These are phyloP conservation scores for Galbula dea DNA, from an alignment of 2,113 vertebrate genomes.

Conservation along the genomic window DNA sequence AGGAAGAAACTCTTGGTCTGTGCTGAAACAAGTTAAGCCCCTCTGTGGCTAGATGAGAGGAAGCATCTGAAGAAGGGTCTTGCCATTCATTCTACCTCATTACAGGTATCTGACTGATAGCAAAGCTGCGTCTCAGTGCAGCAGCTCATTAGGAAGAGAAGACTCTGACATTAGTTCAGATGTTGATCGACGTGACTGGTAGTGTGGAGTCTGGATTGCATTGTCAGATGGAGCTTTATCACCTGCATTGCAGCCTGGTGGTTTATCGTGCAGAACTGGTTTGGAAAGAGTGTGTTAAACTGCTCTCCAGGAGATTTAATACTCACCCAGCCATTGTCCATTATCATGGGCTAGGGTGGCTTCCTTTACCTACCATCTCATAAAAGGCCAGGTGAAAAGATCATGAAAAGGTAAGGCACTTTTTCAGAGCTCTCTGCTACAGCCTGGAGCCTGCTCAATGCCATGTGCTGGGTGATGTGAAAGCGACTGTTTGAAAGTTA, in stretches of 20 bases:
- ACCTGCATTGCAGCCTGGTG: constrained; percentile 35
- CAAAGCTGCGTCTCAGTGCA: constrained; percentile 46
- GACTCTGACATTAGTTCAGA: constrained; percentile 76
- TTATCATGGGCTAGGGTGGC: neutral
- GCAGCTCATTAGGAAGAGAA: constrained; percentile 75
- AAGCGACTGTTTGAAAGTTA: neutral
- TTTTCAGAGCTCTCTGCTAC: neutral
- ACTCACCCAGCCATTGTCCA: neutral
- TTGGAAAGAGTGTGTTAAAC: constrained; percentile 39
- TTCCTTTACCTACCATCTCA: neutral
- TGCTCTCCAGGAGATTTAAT: constrained; percentile 16
- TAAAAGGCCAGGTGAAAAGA: neutral
- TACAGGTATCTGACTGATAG: constrained; percentile 62
- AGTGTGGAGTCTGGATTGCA: constrained; percentile 60
- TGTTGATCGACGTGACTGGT: constrained; percentile 70
- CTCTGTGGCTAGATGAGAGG: constrained; percentile 40
- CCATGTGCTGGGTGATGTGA: accelerated
- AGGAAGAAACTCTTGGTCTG: constrained; percentile 35
- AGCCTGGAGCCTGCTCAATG: neutral
- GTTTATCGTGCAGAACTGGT: constrained; percentile 4
- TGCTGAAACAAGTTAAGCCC: constrained; percentile 31
- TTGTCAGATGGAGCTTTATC: constrained; percentile 62
- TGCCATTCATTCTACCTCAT: constrained; percentile 62
- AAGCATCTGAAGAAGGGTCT: constrained; percentile 45
- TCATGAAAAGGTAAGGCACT: neutral